phyloP scores from a whole-genome alignment of 2,888 invertebrate genomes.

The Antheraea yamamai region DNA sequence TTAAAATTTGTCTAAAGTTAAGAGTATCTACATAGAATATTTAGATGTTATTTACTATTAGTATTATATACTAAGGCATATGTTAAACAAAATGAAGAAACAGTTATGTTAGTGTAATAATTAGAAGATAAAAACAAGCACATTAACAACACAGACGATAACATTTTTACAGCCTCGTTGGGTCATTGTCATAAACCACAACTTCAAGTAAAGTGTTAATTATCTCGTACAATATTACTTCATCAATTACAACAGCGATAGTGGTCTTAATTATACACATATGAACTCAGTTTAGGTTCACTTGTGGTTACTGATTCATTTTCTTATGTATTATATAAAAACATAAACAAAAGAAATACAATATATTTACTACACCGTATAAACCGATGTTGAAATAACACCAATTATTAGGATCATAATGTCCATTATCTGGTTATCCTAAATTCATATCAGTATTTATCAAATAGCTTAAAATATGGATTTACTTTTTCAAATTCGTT shows the following conservation, averaged over 20 bases:
- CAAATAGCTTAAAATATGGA: background rate
- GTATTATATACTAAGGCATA: background rate
- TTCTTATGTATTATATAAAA: background rate
- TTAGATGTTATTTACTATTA: background rate
- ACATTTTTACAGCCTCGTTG: slow-evolving; percentile 11
- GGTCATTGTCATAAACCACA: slow-evolving; percentile 12
- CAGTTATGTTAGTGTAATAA: slow-evolving; percentile 8
- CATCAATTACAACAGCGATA: slow-evolving; percentile 12
- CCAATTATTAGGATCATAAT: background rate
- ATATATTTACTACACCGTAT: background rate
- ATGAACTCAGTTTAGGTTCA: slow-evolving; percentile 12
- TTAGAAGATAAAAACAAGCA: slow-evolving; percentile 11
- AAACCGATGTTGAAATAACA: background rate
- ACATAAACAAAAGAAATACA: background rate
- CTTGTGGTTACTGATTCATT: background rate
- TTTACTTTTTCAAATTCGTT: background rate
- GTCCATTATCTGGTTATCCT: background rate
- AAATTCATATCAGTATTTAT: background rate
- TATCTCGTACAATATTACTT: slow-evolving; percentile 14
- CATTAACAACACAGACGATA: background rate
- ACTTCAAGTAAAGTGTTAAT: slow-evolving; percentile 10
- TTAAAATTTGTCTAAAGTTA: background rate
- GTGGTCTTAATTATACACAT: slow-evolving; percentile 3
- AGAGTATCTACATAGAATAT: background rate
- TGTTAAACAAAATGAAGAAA: slow-evolving; percentile 4